Conservation (phyloP, 2,888 invertebrate species). For the Epinotia bilunana region DNA sequence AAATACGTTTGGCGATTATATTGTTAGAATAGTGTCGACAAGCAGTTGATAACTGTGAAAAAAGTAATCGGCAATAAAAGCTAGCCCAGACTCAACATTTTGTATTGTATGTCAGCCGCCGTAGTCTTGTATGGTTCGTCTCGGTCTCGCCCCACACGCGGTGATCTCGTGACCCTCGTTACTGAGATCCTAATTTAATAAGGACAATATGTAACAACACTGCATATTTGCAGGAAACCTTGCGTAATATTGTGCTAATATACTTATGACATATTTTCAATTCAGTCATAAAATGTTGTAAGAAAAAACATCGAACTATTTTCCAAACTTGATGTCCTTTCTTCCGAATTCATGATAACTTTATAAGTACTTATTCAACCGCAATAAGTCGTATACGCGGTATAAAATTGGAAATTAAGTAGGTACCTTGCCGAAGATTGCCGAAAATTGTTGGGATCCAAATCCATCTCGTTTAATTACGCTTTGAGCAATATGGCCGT, state of each 20-base stretch:
- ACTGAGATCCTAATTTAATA: constrained; percentile 35
- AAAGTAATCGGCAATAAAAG: too few relatives aligned
- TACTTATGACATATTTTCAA: too few relatives aligned
- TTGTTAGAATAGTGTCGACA: too few relatives aligned
- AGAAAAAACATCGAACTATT: too few relatives aligned
- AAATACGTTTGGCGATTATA: too few relatives aligned
- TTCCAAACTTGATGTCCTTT: too few relatives aligned
- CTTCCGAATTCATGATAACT: background rate
- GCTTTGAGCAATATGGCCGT: constrained; percentile 40
- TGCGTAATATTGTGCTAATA: background rate
- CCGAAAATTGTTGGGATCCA: constrained; percentile 2
- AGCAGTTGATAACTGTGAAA: too few relatives aligned
- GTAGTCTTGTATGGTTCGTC: constrained; percentile 4
- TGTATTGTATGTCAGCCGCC: constrained; percentile 24
- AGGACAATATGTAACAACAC: constrained; percentile 31
- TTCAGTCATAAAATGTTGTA: too few relatives aligned
- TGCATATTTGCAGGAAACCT: constrained; percentile 30
- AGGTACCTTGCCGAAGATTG: background rate
- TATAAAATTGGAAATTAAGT: background rate
- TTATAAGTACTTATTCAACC: background rate
- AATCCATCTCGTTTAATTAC: constrained; percentile 40
- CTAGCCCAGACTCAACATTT: too few relatives aligned
- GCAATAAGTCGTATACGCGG: background rate
- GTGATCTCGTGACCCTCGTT: constrained; percentile 39
- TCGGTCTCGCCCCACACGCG: constrained; percentile 37